A percentile compares a stretch with the other conserved stretches of the same genome.
Evolutionary conservation across 1,140 invertebrate species (phyloP).

Genomic region (Neomicropteryx cornuta): DNA sequence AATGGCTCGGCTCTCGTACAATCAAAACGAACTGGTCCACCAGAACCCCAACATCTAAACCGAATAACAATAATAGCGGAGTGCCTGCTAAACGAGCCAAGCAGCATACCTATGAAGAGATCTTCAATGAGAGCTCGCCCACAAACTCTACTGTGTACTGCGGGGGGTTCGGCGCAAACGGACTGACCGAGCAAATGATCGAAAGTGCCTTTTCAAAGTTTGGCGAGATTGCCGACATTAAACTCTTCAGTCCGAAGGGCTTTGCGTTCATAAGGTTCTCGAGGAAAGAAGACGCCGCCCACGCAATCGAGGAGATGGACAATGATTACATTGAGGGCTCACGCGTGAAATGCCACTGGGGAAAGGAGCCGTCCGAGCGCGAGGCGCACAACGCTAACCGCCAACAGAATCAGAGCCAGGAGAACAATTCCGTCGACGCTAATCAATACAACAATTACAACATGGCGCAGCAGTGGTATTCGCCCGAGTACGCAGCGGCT

Average conservation of each 20-base stretch:
- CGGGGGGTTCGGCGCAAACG: slow-evolving; percentile 86
- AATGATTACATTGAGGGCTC: slow-evolving; percentile 95
- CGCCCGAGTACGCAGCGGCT: too few relatives aligned
- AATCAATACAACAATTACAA: too few relatives aligned
- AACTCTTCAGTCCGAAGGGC: slow-evolving; percentile 98
- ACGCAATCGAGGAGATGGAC: slow-evolving; percentile 94
- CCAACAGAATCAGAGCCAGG: too few relatives aligned
- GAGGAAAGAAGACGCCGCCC: slow-evolving; percentile 92
- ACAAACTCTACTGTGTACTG: slow-evolving; percentile 99
- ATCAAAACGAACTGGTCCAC: slow-evolving; percentile 99
- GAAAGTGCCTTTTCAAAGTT: slow-evolving; percentile 90
- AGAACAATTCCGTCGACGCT: too few relatives aligned
- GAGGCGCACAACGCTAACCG: too few relatives aligned
- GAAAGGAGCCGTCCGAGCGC: too few relatives aligned
- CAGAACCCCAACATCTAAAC: slow-evolving; percentile 80
- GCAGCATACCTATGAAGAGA: slow-evolving; percentile 57
- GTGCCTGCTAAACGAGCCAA: slow-evolving; percentile 39
- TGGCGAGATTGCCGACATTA: slow-evolving; percentile 91
- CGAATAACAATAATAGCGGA: slow-evolving; percentile 37
- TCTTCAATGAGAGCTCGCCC: slow-evolving; percentile 94
- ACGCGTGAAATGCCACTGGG: slow-evolving; percentile 98
- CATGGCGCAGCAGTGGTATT: too few relatives aligned
- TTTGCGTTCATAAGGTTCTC: slow-evolving; percentile 99
- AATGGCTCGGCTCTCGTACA: slow-evolving; percentile 94
- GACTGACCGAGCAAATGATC: slow-evolving; percentile 91